Percentiles rank a stretch among this genome's conserved stretches.
Conservation (phyloP, 2,888 invertebrate genomes). For the Trichopoda pennipes region DNA sequence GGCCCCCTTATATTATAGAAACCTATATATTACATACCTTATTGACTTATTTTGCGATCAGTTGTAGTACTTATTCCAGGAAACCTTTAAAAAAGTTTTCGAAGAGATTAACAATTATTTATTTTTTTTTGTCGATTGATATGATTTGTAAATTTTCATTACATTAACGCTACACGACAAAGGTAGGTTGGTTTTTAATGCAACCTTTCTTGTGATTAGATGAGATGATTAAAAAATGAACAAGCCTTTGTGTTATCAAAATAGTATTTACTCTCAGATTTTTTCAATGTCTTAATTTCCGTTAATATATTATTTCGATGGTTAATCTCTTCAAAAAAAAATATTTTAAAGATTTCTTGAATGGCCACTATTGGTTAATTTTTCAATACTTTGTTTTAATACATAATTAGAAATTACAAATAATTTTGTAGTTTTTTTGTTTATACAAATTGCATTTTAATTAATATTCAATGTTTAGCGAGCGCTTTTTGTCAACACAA, state of each 20-base stretch:
- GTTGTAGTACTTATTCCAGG: constrained; percentile 81
- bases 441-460: constrained; percentile 71
- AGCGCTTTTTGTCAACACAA: constrained; percentile 82
- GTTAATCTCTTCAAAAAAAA: constrained; percentile 79
- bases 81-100: constrained; percentile 80
- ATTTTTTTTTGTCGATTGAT: constrained; percentile 55
- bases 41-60: constrained; percentile 77
- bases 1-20: constrained; percentile 37
- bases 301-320: constrained; percentile 63
- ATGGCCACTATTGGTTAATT: constrained; percentile 69
- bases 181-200: constrained; percentile 51
- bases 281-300: constrained; percentile 56
- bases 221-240: constrained; percentile 81
- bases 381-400: constrained; percentile 55
- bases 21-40: constrained; percentile 79
- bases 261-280: constrained; percentile 53
- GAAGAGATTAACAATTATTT: constrained; percentile 80
- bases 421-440: constrained; percentile 54
- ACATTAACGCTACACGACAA: constrained; percentile 56
- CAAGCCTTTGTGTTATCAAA: constrained; percentile 80
- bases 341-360: constrained; percentile 71
- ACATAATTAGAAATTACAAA: constrained; percentile 63
- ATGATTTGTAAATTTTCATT: constrained; percentile 48
- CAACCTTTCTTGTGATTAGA: constrained; percentile 76
- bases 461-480: constrained; percentile 73